Evolutionary conservation across 1,140 invertebrate species (phyloP), one percentile per base, ranked within the genome.

Genomic region (Cydia pomonella): DNA sequence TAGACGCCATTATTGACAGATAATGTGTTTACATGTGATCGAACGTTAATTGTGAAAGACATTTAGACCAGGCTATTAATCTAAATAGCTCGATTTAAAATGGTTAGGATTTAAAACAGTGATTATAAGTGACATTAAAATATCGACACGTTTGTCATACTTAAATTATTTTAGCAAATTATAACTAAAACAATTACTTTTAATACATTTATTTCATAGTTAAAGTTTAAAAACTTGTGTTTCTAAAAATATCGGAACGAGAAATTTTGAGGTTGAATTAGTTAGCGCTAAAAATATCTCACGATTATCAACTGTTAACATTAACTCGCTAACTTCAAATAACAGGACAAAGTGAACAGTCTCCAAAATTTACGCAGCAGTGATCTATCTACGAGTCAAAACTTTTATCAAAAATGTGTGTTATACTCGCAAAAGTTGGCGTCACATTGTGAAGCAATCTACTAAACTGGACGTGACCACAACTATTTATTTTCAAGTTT

Each of bases 61-160:
- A 66, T 66, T 66, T 66, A 66, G 25, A n/a, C 2, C 62, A 53
- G n/a, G 27, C 63, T 66, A 66, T 66, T 29, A 33, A 29, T 29
- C 63, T 66, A n/a, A 66, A 66, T 29, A 66, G 21, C 63, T 66
- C n/a, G 12, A 29, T 53, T 53, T 18, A 21, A 18, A n/a, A 53
- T 53, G 50, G 3, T 18, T 18, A 53, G 0, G n/a, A 18, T 53
- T 21, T 47, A 16, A 47, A 13, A 47, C 44, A 53, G 50, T 18
- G n/a, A 53, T 7, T 16, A 5, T 16, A 53, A 21, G 50, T 53
- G 50, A 21, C 18, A 53, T 47, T 16, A 47, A 47, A 5, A 53
- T n/a, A 53, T 1, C 50, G 16, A 47, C 44, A 47, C 44, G 44
- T 5, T 47, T 47, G 3, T 13, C 13, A 16, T 3, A 47, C 16